These are phyloP conservation scores for Cephus spinipes DNA, from an alignment of 2,888 invertebrate genomes.

Conservation along the genomic window DNA sequence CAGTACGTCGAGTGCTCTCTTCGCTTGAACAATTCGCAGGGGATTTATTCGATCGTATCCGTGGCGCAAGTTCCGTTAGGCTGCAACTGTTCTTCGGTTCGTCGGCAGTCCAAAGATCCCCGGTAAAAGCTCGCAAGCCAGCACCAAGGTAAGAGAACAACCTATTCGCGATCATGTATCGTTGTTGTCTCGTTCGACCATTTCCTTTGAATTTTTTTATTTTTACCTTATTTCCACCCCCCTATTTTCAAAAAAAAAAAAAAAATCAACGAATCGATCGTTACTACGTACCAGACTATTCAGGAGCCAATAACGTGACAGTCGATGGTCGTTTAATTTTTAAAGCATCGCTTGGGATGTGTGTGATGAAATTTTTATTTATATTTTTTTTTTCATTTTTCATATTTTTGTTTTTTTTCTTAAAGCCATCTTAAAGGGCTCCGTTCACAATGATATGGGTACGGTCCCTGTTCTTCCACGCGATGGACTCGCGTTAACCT, in stretches of 20 bases:
- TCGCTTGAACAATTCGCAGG: neutral
- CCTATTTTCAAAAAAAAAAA: no score
- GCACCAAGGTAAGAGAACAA: slow-evolving; percentile 42
- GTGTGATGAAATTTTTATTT: neutral
- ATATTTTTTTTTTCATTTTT: neutral
- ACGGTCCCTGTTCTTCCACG: neutral
- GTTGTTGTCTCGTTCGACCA: neutral
- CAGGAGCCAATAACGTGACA: neutral
- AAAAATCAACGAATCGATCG: neutral
- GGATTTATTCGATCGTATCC: neutral
- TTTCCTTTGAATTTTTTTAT: neutral
- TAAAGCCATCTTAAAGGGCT: neutral
- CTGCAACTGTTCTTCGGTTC: slow-evolving; percentile 63
- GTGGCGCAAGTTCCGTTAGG: slow-evolving; percentile 30
- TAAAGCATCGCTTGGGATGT: neutral
- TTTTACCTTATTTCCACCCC: neutral
- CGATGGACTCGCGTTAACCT: slow-evolving; percentile 53
- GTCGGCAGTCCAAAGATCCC: slow-evolving; percentile 23
- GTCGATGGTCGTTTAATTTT: neutral
- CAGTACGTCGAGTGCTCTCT: slow-evolving; percentile 18
- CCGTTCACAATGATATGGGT: neutral
- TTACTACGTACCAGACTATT: neutral
- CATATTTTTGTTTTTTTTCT: neutral
- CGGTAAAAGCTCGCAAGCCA: slow-evolving; percentile 32
- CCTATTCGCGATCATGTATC: neutral